phyloP scores from a whole-genome alignment of 35 echinoderm and acorn worm genomes.

The Apostichopus californicus region DNA sequence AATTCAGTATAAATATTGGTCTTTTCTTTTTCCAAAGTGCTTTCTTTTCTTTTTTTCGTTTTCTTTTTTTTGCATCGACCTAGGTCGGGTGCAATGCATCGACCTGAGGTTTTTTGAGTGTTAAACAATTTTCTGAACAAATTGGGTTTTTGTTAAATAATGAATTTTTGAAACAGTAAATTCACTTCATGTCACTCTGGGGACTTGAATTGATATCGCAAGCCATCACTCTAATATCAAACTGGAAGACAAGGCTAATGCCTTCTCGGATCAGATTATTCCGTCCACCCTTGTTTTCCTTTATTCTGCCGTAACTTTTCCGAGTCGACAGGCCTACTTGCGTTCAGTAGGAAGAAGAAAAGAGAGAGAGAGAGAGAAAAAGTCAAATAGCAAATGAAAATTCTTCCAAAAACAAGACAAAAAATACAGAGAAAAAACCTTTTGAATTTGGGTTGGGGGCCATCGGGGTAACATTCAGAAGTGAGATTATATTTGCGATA shows the following conservation, averaged over 20 bases:
- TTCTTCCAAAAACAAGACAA: background rate
- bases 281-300: slow-evolving; percentile 10
- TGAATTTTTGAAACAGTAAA: slow-evolving; percentile 62
- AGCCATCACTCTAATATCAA: slow-evolving; percentile 31
- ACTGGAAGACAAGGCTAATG: slow-evolving; percentile 38
- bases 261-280: slow-evolving; percentile 47
- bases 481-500: slow-evolving; percentile 55
- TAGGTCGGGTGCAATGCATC: slow-evolving; percentile 3
- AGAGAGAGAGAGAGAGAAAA: slow-evolving; percentile 6
- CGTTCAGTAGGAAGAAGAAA: slow-evolving; percentile 4
- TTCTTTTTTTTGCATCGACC: background rate
- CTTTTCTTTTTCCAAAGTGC: too few species aligned
- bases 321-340: slow-evolving; percentile 47
- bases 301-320: slow-evolving; percentile 12
- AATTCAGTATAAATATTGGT: too few species aligned
- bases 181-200: slow-evolving; percentile 51
- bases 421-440: background rate
- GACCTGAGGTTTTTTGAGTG: slow-evolving; percentile 53
- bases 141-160: slow-evolving; percentile 54
- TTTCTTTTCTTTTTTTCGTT: background rate
- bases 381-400: slow-evolving; percentile 20
- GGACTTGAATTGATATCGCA: slow-evolving; percentile 46
- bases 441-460: slow-evolving; percentile 34
- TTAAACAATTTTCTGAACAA: slow-evolving; percentile 63
- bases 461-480: slow-evolving; percentile 8